Base-by-base conservation (phyloP, 2,888 invertebrate genomes). In the Sphecodes monilicornis region DNA sequence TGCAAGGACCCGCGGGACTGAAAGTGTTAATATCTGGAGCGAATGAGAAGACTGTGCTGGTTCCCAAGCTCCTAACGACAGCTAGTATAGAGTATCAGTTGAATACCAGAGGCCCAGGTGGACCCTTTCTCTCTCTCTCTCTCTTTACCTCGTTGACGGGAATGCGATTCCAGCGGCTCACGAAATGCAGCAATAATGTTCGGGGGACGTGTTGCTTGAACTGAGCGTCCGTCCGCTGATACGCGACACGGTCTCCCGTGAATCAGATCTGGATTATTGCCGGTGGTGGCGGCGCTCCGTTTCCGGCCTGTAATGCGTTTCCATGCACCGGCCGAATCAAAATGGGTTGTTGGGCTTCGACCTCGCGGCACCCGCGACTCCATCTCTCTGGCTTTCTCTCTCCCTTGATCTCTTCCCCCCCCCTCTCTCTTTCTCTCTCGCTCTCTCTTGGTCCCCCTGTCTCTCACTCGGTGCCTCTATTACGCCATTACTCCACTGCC, bases 201-300 rank as follows among this genome's bases (percentile, higher is more conserved):
- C 43, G 70, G 39, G 69, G 60, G 29, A 29, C 74, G 54, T 39
- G 69, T 68, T 46, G 50, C 54, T 29, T 6, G 76, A 64, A 57
- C 68, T 66, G 50, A 43, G 22, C 68, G 68, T 68, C 39, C 68
- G 68, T 39, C 41, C 68, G 69, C 54, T 68, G 77, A 77, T 57
- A 74, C 68, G 76, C 69, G 70, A 74, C 76, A 73, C 71, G 64
- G 57, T 64, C 64, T 50, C 69, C 66, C 82, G 78, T 70, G 87
- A 85, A 86, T 88, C 86, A 84, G 88, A 90, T 88, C 86, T 90
- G 88, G 87, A 90, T 89, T 89, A 90, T 89, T 88, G 88, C 85
- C 86, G 86, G 80, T 80, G 82, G 82, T 84, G 80, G 86, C 82
- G 81, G 86, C 72, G 74, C 82, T 83, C 74, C 84, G 77, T 76